Evolutionary conservation across 2,113 vertebrate genomes (phyloP).

Genomic region (Pseudonaja textilis): DNA sequence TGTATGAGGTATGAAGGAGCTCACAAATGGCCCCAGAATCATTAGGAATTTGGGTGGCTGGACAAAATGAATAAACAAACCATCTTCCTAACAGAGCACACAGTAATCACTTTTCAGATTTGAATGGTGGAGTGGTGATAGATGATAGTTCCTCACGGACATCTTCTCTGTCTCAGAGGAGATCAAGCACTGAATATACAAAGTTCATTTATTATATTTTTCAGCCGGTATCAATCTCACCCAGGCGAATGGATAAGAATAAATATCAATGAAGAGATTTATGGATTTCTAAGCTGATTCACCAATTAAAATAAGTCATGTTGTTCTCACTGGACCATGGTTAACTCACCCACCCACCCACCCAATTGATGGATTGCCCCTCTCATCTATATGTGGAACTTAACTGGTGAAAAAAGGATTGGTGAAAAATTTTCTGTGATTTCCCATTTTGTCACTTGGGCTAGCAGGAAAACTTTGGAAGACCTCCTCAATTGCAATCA

Average conservation of each 20-base stretch:
- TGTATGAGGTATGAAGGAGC: not conserved
- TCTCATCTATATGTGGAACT: not conserved
- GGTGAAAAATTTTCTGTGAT: not conserved
- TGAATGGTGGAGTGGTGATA: not conserved
- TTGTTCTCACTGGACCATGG: not conserved
- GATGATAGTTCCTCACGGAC: not conserved
- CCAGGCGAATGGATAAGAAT: not conserved
- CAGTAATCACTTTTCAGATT: not conserved
- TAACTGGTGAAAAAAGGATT: not conserved
- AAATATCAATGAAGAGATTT: not conserved
- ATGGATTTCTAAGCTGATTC: not conserved
- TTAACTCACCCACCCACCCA: not conserved
- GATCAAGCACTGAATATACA: not conserved
- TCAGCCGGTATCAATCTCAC: not conserved
- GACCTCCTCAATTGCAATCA: not conserved
- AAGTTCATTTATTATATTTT: not conserved
- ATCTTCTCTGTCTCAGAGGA: not conserved
- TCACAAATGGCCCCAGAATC: not conserved
- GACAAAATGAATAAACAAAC: not conserved
- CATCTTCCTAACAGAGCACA: not conserved
- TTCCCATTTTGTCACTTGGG: not conserved
- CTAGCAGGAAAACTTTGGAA: not conserved
- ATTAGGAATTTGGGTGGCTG: not conserved
- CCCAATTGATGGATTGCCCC: not conserved
- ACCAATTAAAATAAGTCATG: not conserved